A percentile compares a stretch with the other conserved stretches of the same genome.
Evolutionary conservation across 2,797 vertebrate species (phyloP).

Genomic region (Corythornis leucogaster): DNA sequence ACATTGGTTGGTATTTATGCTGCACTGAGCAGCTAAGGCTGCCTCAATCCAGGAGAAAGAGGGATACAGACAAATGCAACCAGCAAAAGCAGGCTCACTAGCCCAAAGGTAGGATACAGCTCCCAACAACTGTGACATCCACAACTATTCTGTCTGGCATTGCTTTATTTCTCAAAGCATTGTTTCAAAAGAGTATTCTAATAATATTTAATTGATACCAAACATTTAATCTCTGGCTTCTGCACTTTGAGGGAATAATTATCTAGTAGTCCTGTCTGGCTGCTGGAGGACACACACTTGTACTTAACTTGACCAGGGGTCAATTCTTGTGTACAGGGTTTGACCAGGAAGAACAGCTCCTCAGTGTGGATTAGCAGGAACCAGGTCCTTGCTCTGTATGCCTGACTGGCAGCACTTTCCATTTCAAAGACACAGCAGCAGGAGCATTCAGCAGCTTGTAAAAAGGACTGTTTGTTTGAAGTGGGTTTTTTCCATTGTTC

Average conservation of each 20-base stretch:
- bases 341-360: neutral
- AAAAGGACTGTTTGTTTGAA: neutral
- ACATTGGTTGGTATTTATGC: neutral
- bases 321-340: neutral
- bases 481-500: neutral
- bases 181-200: neutral
- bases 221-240: neutral
- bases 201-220: neutral
- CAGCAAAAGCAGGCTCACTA: neutral
- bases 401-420: accelerated
- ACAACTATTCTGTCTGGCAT: neutral
- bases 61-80: neutral
- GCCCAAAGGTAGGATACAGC: neutral
- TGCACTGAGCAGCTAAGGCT: neutral
- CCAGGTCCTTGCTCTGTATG: neutral
- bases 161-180: neutral
- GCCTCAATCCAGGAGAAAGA: neutral
- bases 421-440: neutral
- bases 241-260: neutral
- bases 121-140: neutral
- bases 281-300: neutral
- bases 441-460: neutral
- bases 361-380: neutral
- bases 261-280: neutral
- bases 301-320: neutral